These are phyloP conservation scores for Rhyacophila brunnea DNA, from an alignment of 1,140 invertebrate species.

Conservation along the genomic window DNA sequence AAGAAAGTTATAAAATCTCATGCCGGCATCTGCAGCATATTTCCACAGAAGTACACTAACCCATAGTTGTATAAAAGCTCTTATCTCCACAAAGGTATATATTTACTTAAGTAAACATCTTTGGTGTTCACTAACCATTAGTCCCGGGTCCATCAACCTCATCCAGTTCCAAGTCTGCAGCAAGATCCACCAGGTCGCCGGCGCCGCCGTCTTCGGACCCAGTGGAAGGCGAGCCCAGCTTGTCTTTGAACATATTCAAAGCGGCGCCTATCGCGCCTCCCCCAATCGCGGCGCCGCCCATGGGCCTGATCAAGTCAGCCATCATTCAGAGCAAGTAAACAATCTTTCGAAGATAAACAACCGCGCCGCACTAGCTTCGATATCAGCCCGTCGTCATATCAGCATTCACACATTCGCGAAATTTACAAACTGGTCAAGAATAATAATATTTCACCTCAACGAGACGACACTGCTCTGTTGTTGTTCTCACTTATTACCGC, in stretches of 20 bases:
- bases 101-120: not conserved
- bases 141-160: slow-evolving; percentile 69
- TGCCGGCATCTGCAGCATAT: too few species aligned
- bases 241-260: slow-evolving; percentile 53
- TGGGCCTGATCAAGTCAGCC: slow-evolving; percentile 66
- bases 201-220: slow-evolving; percentile 71
- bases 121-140: slow-evolving; percentile 54
- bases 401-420: too few species aligned
- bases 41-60: not conserved
- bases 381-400: too few species aligned
- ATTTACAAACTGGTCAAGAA: too few species aligned
- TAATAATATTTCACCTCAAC: too few species aligned
- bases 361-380: too few species aligned
- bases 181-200: slow-evolving; percentile 59
- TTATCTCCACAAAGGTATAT: not conserved
- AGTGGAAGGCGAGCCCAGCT: slow-evolving; percentile 79
- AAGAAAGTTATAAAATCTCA: too few species aligned
- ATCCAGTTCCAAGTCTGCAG: slow-evolving; percentile 75
- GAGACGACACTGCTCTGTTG: too few species aligned
- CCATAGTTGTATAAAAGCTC: not conserved
- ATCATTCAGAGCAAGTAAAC: slow-evolving; percentile 39
- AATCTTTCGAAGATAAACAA: too few species aligned
- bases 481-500: too few species aligned
- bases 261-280: slow-evolving; percentile 48
- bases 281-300: slow-evolving; percentile 57